phyloP scores from a whole-genome alignment of 2,797 vertebrate species.

The Psittacula derbiana region DNA sequence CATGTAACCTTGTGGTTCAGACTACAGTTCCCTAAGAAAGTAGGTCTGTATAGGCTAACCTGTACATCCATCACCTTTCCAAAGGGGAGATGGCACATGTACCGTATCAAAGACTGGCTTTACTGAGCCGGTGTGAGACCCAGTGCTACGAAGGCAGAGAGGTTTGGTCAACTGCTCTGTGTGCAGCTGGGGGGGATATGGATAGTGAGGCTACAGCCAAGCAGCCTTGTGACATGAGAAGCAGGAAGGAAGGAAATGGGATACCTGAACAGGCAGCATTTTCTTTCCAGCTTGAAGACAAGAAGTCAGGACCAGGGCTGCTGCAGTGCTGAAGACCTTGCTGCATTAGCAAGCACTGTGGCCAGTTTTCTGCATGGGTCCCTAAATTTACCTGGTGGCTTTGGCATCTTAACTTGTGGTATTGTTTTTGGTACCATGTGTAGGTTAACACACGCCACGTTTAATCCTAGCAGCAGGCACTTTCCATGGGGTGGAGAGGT shows the following conservation, averaged over 20 bases:
- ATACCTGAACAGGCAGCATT: neutral
- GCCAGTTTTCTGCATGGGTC: neutral
- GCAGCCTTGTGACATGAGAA: neutral
- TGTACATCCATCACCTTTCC: neutral
- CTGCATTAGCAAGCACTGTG: neutral
- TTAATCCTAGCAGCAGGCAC: neutral
- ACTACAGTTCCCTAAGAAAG: neutral
- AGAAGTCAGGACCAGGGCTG: neutral
- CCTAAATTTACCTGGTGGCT: neutral
- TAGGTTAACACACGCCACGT: rapidly evolving
- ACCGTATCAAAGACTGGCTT: neutral
- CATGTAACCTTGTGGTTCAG: neutral
- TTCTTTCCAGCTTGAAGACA: neutral
- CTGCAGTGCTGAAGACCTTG: neutral
- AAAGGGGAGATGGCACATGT: neutral
- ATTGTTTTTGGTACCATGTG: neutral
- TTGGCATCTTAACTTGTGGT: neutral
- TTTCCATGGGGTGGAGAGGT: neutral
- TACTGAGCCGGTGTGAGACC: neutral
- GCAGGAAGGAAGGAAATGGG: neutral
- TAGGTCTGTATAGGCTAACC: neutral
- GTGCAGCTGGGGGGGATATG: rapidly evolving
- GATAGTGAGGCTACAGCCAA: neutral
- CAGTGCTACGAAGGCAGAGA: neutral
- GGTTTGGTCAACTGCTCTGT: neutral